Evolutionary conservation across 2,797 vertebrate genomes (phyloP).

Genomic region (Chrosomus eos): DNA sequence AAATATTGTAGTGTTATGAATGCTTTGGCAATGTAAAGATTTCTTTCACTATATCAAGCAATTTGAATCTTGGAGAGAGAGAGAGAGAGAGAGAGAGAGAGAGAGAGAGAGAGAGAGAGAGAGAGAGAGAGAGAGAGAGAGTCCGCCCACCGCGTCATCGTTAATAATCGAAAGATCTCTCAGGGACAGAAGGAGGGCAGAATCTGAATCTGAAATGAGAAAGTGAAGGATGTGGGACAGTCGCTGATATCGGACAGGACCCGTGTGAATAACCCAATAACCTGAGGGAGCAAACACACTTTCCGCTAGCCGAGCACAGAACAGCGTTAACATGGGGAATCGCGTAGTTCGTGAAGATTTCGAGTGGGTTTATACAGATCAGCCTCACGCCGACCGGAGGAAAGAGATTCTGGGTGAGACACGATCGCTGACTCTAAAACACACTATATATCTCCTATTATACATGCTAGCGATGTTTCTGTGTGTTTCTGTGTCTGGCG

Average conservation of each 20-base stretch:
- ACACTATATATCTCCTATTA: neutral
- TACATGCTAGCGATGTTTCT: fast-evolving
- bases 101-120: neutral
- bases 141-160: too few relatives aligned
- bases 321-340: constrained; percentile 81
- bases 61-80: too few relatives aligned
- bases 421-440: neutral
- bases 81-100: too few relatives aligned
- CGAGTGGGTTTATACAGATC: constrained; percentile 94
- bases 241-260: neutral
- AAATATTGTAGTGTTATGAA: too few relatives aligned
- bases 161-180: neutral
- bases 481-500: too few relatives aligned
- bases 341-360: constrained; percentile 87
- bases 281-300: neutral
- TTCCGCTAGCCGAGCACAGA: too few relatives aligned
- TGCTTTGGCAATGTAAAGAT: too few relatives aligned
- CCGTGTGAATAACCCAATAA: neutral
- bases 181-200: neutral
- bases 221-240: neutral
- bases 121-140: too few relatives aligned
- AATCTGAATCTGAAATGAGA: neutral
- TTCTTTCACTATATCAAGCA: too few relatives aligned
- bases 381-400: constrained; percentile 90
- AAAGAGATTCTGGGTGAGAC: constrained; percentile 88